Evolutionary conservation across 2,113 vertebrate species (phyloP), one percentile per base, ranked within the genome.

Genomic region (Polyodon spathula): DNA sequence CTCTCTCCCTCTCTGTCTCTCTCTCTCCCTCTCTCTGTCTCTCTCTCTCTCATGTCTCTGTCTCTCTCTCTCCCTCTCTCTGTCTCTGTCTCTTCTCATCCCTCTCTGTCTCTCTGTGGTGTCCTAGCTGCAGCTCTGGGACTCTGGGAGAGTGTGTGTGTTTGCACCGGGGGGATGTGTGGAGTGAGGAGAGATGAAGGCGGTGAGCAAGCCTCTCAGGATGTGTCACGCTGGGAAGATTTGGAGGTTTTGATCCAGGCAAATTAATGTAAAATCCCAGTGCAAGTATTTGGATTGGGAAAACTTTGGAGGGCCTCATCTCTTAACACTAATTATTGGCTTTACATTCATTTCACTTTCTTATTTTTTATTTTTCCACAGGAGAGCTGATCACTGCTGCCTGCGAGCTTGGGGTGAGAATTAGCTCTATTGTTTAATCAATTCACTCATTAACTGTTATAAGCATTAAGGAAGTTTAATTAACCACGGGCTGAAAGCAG

Each of bases 401-500:
- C 77, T 92, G 93, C 90, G 96, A 99, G 91, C 94, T 99, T 89
- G 96, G 95, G 92, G 96, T 99, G 91, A 97, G 96, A 91, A 94
- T 97, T 97, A 94, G 90, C 94, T 86, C 89, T 93, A 97, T 98
- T 98, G 94, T 97, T 97, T 97, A 97, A 97, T 95, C 94, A 97
- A 96, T 97, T 94, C 93, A 93, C 92, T 97, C 95, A 97, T 98
- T 98, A 97, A 95, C 94, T 96, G 90, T 95, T 95, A 95, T 91
- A 97, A 88, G 94, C 93, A 94, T 97, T 97, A 98, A 93, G 89
- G 90, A 97, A 97, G 94, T 97, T 97, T 98, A 98, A 98, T 98
- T 97, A 97, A 97, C 92, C 93, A 95, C 93, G 90, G 92, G 88
- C 87, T 91, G 80, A 96, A 92, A 93, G 91, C 90, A 94, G 95